A percentile compares a stretch with the other conserved stretches of the same genome.
phyloP scores from a whole-genome alignment of 1,140 invertebrate genomes.

The Cydia amplana region DNA sequence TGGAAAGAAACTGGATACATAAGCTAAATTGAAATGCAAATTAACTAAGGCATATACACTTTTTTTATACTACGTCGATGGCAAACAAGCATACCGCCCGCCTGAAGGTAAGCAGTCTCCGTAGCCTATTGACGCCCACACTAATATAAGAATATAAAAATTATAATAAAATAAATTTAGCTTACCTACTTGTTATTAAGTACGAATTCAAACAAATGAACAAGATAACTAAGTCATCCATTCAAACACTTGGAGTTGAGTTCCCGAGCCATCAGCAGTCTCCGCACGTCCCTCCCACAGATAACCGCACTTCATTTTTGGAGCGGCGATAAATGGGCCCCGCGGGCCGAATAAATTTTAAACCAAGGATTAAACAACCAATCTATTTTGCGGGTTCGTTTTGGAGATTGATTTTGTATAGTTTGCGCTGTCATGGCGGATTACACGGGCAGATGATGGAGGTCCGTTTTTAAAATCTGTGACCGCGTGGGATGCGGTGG shows the following conservation, averaged over 20 bases:
- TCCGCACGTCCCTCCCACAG: conserved; percentile 1
- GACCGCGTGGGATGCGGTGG: not conserved
- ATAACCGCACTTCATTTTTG: conserved; percentile 37
- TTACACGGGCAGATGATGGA: not conserved
- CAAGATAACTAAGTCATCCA: not conserved
- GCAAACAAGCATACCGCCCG: too few species aligned
- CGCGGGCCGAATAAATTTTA: conserved; percentile 34
- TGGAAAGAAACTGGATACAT: too few species aligned
- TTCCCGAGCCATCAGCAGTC: conserved; percentile 1
- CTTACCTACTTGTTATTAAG: not conserved
- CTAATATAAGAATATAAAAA: too few species aligned
- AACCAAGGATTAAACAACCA: conserved; percentile 32
- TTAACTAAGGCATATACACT: too few species aligned
- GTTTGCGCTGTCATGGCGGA: not conserved
- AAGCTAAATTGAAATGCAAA: too few species aligned
- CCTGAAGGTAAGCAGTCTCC: too few species aligned
- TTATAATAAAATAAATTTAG: too few species aligned
- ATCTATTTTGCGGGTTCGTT: conserved; percentile 30
- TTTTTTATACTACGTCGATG: too few species aligned
- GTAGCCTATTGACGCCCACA: too few species aligned
- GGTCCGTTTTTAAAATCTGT: not conserved
- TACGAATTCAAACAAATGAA: conserved; percentile 11
- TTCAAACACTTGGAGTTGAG: not conserved
- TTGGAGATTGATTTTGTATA: conserved; percentile 18
- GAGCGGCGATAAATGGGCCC: conserved; percentile 34